Base-by-base conservation (phyloP, 2,888 invertebrate species). In the Drosophila mercatorum region DNA sequence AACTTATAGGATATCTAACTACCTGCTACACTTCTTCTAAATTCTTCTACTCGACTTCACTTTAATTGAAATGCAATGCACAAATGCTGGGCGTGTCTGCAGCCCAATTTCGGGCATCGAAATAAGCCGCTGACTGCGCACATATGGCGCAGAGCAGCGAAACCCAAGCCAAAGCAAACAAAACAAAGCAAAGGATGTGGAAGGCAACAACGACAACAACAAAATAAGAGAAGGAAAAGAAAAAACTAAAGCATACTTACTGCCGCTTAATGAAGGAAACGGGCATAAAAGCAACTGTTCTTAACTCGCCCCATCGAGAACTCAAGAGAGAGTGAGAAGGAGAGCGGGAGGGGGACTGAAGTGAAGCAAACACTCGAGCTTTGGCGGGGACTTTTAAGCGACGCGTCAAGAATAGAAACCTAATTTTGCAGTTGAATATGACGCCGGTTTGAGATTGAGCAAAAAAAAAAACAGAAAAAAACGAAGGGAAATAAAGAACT, bases 221-320 rank as follows among this genome's bases (percentile, higher is more conserved):
- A 28, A 28, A 28, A 28, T 22, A 22, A 28, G 28, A 28, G 5
- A 47, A 14, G 14, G 4, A 47, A 22, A 11, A 40, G 71, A 68
- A 31, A 31, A 43, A 73, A 74, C 75, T 69, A 73, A 74, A 80
- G 83, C 78, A 74, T 69, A 75, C 83, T 83, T 78, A 71, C 58
- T 36, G 75, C 63, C 72, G 77, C 77, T 77, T 84, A 83, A 87
- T 84, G 88, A 83, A 87, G 88, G 75, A 79, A 83, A 79, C 88
- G 70, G 70, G 60, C 72, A 75, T 67, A 69, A 79, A 79, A 81
- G 76, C 77, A 64, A 55, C 58, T 60, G 68, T 63, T 60, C 60
- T 43, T 43, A 56, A 64, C 62, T 68, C 73, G 51, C 28, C 44
- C 44, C 41, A 55, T 36, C 58, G 47, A 47, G 17, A 60, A 38